Conservation (phyloP, 2,888 invertebrate genomes). For the Drosophila seclusa region DNA sequence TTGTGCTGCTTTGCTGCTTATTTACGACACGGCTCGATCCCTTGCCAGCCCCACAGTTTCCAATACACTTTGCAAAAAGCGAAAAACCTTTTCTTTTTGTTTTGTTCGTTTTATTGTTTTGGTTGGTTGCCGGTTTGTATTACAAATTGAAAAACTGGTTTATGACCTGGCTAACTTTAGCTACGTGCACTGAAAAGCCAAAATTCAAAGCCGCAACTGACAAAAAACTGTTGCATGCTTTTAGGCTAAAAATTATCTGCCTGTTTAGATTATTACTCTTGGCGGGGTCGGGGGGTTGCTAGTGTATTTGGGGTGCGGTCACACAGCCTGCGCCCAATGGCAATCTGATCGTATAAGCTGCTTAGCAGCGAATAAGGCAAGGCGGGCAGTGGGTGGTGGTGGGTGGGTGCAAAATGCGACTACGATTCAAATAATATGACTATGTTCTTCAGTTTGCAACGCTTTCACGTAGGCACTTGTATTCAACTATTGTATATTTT, state of each 20-base stretch:
- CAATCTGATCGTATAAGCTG: conserved; percentile 58
- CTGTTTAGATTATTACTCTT: conserved; percentile 29
- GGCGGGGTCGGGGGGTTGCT: not conserved
- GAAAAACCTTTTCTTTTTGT: conserved; percentile 26
- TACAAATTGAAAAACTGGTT: conserved; percentile 73
- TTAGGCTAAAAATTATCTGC: conserved; percentile 67
- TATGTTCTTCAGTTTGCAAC: not conserved
- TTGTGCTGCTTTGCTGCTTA: conserved; percentile 46
- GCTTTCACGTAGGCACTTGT: not conserved
- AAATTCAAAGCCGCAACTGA: conserved; percentile 2
- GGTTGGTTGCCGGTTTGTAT: conserved; percentile 43
- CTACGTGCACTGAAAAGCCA: conserved; percentile 69
- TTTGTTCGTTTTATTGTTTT: not conserved
- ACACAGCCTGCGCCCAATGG: conserved; percentile 35
- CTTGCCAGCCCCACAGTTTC: conserved; percentile 28
- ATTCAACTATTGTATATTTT: not conserved
- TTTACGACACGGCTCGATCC: conserved; percentile 59
- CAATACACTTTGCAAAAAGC: conserved; percentile 57
- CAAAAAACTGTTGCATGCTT: conserved; percentile 70
- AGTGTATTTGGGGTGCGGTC: conserved; percentile 42
- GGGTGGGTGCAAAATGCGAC: conserved; percentile 16
- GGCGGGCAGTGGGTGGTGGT: not conserved
- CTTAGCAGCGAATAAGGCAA: conserved; percentile 26
- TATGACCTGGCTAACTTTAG: conserved; percentile 75
- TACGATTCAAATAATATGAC: conserved; percentile 13